Percentiles rank a stretch among this genome's conserved stretches.
Conservation (phyloP, 2,797 vertebrate genomes). For the Sternarchorhynchus goeldii region DNA sequence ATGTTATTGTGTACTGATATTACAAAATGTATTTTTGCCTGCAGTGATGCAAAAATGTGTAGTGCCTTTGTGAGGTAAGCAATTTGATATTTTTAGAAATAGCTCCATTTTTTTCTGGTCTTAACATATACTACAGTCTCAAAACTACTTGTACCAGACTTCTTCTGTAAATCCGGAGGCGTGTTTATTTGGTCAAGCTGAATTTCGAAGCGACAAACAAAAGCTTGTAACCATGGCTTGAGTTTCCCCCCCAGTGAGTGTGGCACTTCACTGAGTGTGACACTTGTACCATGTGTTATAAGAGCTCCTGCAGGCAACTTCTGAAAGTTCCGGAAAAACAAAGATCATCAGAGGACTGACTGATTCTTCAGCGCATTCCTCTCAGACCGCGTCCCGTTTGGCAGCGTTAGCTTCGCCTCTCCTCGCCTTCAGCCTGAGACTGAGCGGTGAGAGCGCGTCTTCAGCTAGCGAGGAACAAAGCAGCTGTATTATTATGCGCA, state of each 20-base stretch:
- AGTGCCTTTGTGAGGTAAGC: too few relatives aligned
- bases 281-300: conserved; percentile 22
- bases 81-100: too few relatives aligned
- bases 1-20: too few relatives aligned
- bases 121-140: not conserved
- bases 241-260: too few relatives aligned
- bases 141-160: not conserved
- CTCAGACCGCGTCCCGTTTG: not conserved
- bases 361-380: not conserved
- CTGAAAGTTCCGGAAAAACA: not conserved
- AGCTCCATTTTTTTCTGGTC: too few relatives aligned
- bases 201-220: conserved; percentile 7
- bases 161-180: not conserved
- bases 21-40: too few relatives aligned
- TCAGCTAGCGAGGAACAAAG: conserved; percentile 38
- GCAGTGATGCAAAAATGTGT: too few relatives aligned
- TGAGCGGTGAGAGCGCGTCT: not conserved
- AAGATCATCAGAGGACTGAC: conserved; percentile 10
- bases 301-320: not conserved
- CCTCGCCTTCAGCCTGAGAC: conserved; percentile 12
- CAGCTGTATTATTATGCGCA: conserved; percentile 47
- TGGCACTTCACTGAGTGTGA: conserved; percentile 20
- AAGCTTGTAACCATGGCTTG: not conserved
- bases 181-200: not conserved
- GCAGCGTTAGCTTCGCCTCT: conserved; percentile 13